Conservation (phyloP, 2,797 vertebrate species). For the Sebastes iracundus region DNA sequence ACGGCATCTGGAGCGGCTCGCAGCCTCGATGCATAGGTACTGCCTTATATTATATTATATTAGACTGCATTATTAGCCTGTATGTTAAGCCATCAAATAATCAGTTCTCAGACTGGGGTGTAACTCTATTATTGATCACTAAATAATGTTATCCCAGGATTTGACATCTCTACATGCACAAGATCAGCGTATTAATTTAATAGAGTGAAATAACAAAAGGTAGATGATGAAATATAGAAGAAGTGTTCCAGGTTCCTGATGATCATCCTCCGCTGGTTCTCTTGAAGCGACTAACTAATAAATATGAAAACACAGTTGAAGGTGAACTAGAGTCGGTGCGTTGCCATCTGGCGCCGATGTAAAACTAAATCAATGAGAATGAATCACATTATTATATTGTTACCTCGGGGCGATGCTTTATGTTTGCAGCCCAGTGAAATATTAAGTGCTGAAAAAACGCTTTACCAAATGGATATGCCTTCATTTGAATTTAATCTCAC, state of each 20-base stretch:
- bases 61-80: not conserved
- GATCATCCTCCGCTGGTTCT: not conserved
- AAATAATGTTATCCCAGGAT: not conserved
- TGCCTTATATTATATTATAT: no score
- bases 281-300: not conserved
- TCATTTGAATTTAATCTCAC: constrained; percentile 1
- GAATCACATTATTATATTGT: constrained; percentile 7
- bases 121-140: not conserved
- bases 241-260: not conserved
- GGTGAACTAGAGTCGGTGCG: not conserved
- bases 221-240: not conserved
- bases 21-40: constrained; percentile 95
- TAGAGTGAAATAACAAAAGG: not conserved
- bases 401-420: not conserved
- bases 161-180: not conserved
- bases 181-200: not conserved
- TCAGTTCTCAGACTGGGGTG: not conserved
- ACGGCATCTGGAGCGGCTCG: constrained; percentile 91
- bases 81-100: not conserved
- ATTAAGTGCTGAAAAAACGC: not conserved
- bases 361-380: constrained; percentile 13
- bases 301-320: constrained; percentile 4
- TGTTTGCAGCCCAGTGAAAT: not conserved
- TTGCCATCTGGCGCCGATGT: constrained; percentile 15
- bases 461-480: not conserved